A percentile compares a stretch with the other conserved stretches of the same genome.
Conservation (phyloP, 2,888 invertebrate species). For the Hipparchia semele region DNA sequence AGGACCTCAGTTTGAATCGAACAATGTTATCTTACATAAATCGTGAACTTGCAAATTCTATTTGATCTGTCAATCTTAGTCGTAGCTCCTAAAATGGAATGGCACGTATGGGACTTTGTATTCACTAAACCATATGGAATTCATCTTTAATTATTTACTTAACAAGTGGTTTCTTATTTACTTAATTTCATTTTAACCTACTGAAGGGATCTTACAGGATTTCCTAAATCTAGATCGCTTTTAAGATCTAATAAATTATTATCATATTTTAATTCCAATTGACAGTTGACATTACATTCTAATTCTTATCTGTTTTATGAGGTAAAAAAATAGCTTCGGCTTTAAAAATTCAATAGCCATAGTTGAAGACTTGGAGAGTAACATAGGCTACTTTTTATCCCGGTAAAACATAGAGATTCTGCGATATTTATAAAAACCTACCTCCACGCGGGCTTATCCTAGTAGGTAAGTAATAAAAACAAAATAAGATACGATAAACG, state of each 20-base stretch:
- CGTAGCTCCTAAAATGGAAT: constrained; percentile 25
- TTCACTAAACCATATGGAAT: not conserved
- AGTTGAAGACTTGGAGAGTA: too few relatives aligned
- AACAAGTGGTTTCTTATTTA: not conserved
- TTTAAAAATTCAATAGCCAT: too few relatives aligned
- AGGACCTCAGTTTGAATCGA: constrained; percentile 2
- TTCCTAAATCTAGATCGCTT: not conserved
- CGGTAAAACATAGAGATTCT: too few relatives aligned
- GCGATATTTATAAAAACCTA: too few relatives aligned
- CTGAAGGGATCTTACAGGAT: not conserved
- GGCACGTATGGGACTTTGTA: constrained; percentile 29
- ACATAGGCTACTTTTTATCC: too few relatives aligned
- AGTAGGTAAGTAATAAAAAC: too few relatives aligned
- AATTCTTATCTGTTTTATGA: too few relatives aligned
- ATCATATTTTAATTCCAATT: too few relatives aligned
- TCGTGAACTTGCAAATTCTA: constrained; percentile 22
- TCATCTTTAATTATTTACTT: not conserved
- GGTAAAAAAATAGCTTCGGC: too few relatives aligned
- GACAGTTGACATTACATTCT: too few relatives aligned
- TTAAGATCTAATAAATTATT: not conserved
- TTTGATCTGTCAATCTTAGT: constrained; percentile 24
- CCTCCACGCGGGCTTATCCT: too few relatives aligned
- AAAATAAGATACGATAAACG: constrained; percentile 25
- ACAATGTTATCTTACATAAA: constrained; percentile 22
- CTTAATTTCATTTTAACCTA: not conserved